Conservation (phyloP, 2,113 vertebrate genomes). For the Anser brachyrhynchus region DNA sequence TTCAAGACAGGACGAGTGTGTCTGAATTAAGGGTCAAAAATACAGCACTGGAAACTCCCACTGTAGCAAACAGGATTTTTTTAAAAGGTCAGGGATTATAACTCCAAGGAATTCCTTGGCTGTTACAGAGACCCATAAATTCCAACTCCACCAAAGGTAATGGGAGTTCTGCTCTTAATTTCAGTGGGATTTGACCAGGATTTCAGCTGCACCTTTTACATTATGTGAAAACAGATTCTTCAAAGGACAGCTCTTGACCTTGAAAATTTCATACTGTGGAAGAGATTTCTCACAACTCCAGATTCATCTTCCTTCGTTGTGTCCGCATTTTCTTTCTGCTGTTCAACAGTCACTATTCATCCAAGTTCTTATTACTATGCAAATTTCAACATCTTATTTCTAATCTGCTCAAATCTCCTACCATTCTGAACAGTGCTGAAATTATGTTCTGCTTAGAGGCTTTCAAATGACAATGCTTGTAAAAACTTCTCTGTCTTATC, state of each 20-base stretch:
- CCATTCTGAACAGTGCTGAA: constrained; percentile 24
- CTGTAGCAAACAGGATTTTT: background rate
- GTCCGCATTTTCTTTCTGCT: background rate
- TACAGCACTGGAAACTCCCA: background rate
- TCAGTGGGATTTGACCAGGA: background rate
- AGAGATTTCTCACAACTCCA: constrained; percentile 14
- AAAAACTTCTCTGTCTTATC: constrained; percentile 17
- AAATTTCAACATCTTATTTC: constrained; percentile 66
- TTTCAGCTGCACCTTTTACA: background rate
- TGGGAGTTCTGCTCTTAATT: background rate
- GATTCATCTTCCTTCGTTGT: background rate
- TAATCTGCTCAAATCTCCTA: constrained; percentile 60
- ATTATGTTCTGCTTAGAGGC: constrained; percentile 34
- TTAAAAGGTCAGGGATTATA: background rate
- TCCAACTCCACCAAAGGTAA: background rate
- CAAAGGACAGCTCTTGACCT: constrained; percentile 9
- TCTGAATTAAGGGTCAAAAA: background rate
- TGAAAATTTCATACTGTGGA: background rate
- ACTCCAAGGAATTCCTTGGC: background rate
- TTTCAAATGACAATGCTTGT: constrained; percentile 9
- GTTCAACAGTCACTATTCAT: constrained; percentile 30
- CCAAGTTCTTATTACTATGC: constrained; percentile 65
- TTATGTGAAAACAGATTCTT: background rate
- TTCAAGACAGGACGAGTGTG: background rate
- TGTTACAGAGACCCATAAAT: background rate